These are phyloP conservation scores for Macropis europaea DNA, from an alignment of 2,888 invertebrate species.

Conservation along the genomic window DNA sequence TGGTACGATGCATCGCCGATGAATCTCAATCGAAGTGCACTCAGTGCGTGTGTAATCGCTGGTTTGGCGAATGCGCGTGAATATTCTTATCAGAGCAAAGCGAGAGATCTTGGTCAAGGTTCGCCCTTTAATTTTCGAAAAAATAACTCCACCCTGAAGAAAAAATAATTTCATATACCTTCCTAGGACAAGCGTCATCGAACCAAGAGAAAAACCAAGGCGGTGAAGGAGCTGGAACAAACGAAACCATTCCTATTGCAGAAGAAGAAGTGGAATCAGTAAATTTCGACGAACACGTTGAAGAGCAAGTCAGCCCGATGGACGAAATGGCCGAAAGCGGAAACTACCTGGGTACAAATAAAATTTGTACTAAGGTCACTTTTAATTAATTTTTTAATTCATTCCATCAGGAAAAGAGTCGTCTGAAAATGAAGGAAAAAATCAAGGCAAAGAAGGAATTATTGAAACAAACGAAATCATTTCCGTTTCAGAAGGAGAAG, in stretches of 20 bases:
- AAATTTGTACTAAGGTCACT: too few species aligned
- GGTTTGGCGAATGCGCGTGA: slow-evolving; percentile 86
- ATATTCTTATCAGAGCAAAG: slow-evolving; percentile 81
- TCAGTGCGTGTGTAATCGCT: slow-evolving; percentile 89
- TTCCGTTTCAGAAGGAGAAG: slow-evolving; percentile 40
- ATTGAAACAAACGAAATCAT: slow-evolving; percentile 39
- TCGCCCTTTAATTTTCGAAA: not conserved
- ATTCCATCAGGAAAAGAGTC: slow-evolving; percentile 67
- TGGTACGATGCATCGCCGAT: slow-evolving; percentile 88
- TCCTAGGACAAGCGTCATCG: slow-evolving; percentile 61
- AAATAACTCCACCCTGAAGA: too few species aligned
- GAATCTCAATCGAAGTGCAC: slow-evolving; percentile 90
- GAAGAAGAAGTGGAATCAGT: slow-evolving; percentile 45
- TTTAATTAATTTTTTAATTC: too few species aligned
- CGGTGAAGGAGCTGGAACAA: slow-evolving; percentile 54
- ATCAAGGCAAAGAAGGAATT: slow-evolving; percentile 54
- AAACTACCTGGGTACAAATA: too few species aligned
- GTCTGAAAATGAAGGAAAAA: slow-evolving; percentile 56
- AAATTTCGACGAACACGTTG: slow-evolving; percentile 35
- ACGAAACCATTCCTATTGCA: slow-evolving; percentile 29
- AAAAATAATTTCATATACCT: too few species aligned
- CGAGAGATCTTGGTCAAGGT: slow-evolving; percentile 69
- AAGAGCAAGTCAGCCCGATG: slow-evolving; percentile 44
- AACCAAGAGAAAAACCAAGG: slow-evolving; percentile 57
- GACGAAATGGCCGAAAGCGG: slow-evolving; percentile 55